phyloP scores from a whole-genome alignment of 1,140 invertebrate species.

The Drosophila virilis region DNA sequence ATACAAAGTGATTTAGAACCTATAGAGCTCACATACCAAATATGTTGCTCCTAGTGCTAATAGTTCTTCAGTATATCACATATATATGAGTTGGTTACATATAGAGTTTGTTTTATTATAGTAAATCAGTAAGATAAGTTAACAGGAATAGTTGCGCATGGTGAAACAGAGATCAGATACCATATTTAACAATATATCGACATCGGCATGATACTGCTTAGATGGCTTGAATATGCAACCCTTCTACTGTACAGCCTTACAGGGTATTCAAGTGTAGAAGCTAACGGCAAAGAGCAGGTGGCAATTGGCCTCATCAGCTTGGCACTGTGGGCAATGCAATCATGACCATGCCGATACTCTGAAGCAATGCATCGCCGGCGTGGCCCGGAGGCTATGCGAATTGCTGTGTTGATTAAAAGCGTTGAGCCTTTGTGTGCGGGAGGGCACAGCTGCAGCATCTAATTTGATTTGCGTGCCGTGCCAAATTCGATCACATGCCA shows the following conservation, averaged over 20 bases:
- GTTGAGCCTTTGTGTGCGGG: conserved; percentile 41
- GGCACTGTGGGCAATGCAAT: conserved; percentile 47
- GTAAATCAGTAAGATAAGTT: too few species aligned
- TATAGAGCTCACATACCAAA: too few species aligned
- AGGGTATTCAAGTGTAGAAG: not conserved
- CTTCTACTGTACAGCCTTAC: not conserved
- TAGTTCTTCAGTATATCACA: too few species aligned
- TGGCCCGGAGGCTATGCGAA: conserved; percentile 15
- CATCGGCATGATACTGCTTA: too few species aligned
- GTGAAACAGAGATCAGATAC: too few species aligned
- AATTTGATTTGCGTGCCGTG: conserved; percentile 68
- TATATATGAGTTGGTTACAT: too few species aligned
- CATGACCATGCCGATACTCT: conserved; percentile 47
- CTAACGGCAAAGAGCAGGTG: conserved; percentile 22
- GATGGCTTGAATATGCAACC: too few species aligned
- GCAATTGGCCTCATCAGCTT: conserved; percentile 49
- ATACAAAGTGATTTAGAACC: too few species aligned
- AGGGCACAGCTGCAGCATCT: conserved; percentile 30
- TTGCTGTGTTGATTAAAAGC: conserved; percentile 72
- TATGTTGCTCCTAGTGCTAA: too few species aligned
- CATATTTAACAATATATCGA: too few species aligned
- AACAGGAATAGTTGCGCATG: too few species aligned
- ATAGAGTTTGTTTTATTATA: too few species aligned
- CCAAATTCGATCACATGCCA: conserved; percentile 58
- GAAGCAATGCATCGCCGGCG: conserved; percentile 8